Evolutionary conservation across 1,140 invertebrate genomes (phyloP), one percentile per base, ranked within the genome.

Genomic region (Drosophila arawakana): DNA sequence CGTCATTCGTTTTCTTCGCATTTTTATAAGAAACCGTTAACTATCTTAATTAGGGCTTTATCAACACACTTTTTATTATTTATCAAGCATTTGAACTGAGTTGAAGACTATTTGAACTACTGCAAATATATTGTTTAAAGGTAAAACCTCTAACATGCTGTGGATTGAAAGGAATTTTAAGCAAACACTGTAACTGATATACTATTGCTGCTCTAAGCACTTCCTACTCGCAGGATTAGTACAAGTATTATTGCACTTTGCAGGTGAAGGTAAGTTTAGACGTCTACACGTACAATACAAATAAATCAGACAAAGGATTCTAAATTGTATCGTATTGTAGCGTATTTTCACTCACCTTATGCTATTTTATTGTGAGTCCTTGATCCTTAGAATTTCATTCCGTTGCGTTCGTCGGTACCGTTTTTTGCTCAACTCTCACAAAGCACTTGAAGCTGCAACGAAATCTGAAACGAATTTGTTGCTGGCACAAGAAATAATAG

Each of bases 311-410:
- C 77, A 76, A 77, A 74, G 65, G 72, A 66, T 69, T 73, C 77
- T 59, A 84, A 84, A 84, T 83, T 83, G 77, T 83, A 84, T 80
- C 65, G 69, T 81, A 80, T 80, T 84, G 68, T 80, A 59, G 60
- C 73, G 57, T 58, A 84, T 65, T 83, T 76, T 63, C 37, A 52
- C 67, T 76, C 76, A 83, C 80, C 81, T 72, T 69, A 41, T 62
- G 47, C 76, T 68, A 73, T 69, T 76, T 72, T 50, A 67, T 68
- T 74, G 50, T 58, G 46, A 80, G 57, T 54, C 37, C 37, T 60
- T 55, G 39, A 25, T 49, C n/a, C 30, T 52, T 61, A 11, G 54
- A 7, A 34, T 34, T 67, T 10, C 7, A 50, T 57, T 35, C 9
- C 37, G 6, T 30, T 30, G 25, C 25, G 25, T 30, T 30, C 1